Percentiles rank a stretch among this genome's conserved stretches.
phyloP scores from a whole-genome alignment of 2,888 invertebrate genomes.

The Conus canariensis region DNA sequence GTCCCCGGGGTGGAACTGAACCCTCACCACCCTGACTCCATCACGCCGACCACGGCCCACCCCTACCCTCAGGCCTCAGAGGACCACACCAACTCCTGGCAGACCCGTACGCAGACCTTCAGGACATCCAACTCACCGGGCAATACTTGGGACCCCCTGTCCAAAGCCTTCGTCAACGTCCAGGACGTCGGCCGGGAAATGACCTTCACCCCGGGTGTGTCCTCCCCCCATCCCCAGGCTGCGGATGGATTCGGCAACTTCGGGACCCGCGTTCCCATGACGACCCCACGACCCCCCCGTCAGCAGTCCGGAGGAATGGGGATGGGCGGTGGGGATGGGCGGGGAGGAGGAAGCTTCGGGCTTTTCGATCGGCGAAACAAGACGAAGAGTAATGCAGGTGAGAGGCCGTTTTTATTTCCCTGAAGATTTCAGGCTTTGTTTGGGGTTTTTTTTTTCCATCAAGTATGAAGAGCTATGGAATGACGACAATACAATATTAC shows the following conservation, averaged over 20 bases:
- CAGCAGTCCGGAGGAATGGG: neutral
- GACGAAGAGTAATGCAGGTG: neutral
- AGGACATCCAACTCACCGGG: neutral
- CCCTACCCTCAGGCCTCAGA: neutral
- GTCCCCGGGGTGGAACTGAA: neutral
- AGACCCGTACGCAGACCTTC: neutral
- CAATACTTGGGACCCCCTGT: neutral
- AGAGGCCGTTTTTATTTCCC: neutral
- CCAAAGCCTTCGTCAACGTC: neutral
- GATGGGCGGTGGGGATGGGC: neutral
- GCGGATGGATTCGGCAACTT: conserved; percentile 23
- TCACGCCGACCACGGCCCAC: neutral
- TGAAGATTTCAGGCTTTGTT: neutral
- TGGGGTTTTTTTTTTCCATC: no score
- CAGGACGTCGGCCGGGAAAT: neutral
- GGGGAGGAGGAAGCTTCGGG: neutral
- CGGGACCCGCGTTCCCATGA: neutral
- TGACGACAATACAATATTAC: neutral
- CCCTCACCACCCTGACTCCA: neutral
- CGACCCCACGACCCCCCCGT: neutral
- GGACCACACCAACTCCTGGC: neutral
- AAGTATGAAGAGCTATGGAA: neutral
- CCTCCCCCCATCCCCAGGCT: neutral
- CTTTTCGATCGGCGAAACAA: neutral
- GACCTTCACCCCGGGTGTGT: neutral